A percentile compares a stretch with the other conserved stretches of the same genome.
Conservation (phyloP, 2,888 invertebrate species). For the Marronus borbonicus region DNA sequence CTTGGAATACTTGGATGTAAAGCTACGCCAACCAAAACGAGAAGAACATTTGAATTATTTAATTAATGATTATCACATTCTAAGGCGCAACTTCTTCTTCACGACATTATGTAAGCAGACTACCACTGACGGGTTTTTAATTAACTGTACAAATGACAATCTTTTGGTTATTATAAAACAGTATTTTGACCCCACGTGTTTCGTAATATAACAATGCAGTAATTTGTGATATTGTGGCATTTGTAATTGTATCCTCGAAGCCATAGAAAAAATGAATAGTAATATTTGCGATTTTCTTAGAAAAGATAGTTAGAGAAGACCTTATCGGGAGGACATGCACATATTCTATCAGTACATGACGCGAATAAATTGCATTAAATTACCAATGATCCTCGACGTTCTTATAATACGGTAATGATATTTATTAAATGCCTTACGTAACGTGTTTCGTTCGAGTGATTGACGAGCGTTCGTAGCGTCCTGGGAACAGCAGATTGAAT, state of each 20-base stretch:
- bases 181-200: no score
- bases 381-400: slow-evolving; percentile 14
- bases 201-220: no score
- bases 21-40: no score
- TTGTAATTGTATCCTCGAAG: neutral
- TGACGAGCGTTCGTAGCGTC: slow-evolving; percentile 54
- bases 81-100: no score
- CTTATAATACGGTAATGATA: slow-evolving; percentile 47
- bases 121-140: no score
- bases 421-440: slow-evolving; percentile 50
- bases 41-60: no score
- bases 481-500: slow-evolving; percentile 58
- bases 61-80: no score
- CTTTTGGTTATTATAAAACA: no score
- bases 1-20: no score
- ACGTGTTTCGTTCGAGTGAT: slow-evolving; percentile 54
- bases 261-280: slow-evolving; percentile 12
- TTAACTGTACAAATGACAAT: no score
- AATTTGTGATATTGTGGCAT: no score
- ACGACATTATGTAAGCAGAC: no score
- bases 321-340: slow-evolving; percentile 21
- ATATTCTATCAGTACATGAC: slow-evolving; percentile 33
- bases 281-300: slow-evolving; percentile 15
- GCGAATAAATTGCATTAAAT: slow-evolving; percentile 45
- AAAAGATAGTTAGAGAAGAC: slow-evolving; percentile 11